Evolutionary conservation across 2,797 vertebrate genomes (phyloP).

Genomic region (Gymnothorax javanicus): DNA sequence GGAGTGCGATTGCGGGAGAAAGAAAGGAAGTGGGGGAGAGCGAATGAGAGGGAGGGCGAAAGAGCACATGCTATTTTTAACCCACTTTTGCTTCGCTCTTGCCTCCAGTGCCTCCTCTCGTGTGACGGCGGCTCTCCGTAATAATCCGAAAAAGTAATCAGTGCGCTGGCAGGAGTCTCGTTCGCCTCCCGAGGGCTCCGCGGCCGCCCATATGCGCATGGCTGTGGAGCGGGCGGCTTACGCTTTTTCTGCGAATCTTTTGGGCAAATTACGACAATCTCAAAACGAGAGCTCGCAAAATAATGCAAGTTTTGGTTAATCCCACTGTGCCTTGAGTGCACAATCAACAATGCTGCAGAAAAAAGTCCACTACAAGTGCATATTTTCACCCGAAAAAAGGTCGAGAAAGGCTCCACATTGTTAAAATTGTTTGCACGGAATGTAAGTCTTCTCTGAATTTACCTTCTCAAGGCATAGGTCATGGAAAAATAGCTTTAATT

Average conservation of each 20-base stretch:
- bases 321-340: too few relatives aligned
- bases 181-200: constrained; percentile 40
- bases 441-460: too few relatives aligned
- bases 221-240: constrained; percentile 29
- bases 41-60: constrained; percentile 25
- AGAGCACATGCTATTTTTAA: constrained; percentile 42
- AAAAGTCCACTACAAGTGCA: too few relatives aligned
- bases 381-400: too few relatives aligned
- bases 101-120: constrained; percentile 29
- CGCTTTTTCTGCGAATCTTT: neutral
- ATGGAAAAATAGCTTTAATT: too few relatives aligned
- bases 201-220: constrained; percentile 45
- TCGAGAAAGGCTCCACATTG: too few relatives aligned
- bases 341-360: too few relatives aligned
- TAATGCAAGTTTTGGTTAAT: too few relatives aligned
- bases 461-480: too few relatives aligned
- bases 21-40: neutral
- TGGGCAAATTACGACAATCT: too few relatives aligned
- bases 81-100: constrained; percentile 45
- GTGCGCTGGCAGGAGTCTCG: constrained; percentile 35
- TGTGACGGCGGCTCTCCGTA: constrained; percentile 25
- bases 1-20: neutral
- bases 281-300: too few relatives aligned
- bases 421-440: too few relatives aligned
- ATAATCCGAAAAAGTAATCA: constrained; percentile 45